phyloP scores from a whole-genome alignment of 1,140 invertebrate genomes.

The Heliconius congener region DNA sequence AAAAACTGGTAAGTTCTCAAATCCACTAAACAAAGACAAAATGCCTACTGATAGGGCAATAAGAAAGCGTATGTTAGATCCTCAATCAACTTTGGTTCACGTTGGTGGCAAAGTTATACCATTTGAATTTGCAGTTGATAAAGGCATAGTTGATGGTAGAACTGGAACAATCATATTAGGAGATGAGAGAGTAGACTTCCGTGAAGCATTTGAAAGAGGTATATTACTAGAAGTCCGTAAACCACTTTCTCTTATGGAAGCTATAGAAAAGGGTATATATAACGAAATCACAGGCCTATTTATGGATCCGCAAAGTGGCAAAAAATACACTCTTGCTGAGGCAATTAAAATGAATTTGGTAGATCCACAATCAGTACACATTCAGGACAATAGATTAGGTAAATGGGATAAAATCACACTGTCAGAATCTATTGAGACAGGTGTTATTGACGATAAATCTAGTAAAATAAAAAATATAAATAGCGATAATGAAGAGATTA shows the following conservation, averaged over 20 bases:
- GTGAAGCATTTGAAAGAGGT: constrained; percentile 93
- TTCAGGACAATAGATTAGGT: constrained; percentile 90
- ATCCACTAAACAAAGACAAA: constrained; percentile 87
- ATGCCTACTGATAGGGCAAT: constrained; percentile 89
- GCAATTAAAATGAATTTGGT: constrained; percentile 89
- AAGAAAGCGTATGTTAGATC: constrained; percentile 90
- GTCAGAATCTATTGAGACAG: constrained; percentile 87
- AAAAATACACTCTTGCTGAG: constrained; percentile 88
- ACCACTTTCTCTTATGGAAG: constrained; percentile 92
- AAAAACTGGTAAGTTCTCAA: constrained; percentile 86
- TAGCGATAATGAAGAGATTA: constrained; percentile 85
- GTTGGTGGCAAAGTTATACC: constrained; percentile 88
- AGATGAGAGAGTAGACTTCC: constrained; percentile 88
- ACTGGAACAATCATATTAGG: constrained; percentile 86
- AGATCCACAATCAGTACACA: constrained; percentile 90
- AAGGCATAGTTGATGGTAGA: constrained; percentile 89
- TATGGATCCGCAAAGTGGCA: constrained; percentile 89
- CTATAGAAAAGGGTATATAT: constrained; percentile 91
- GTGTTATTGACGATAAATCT: constrained; percentile 88
- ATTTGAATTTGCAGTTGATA: constrained; percentile 90
- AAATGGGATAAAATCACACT: constrained; percentile 89
- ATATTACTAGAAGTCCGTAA: constrained; percentile 89
- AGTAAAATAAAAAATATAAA: constrained; percentile 87
- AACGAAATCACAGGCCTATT: constrained; percentile 88
- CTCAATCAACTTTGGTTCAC: constrained; percentile 89